phyloP scores from a whole-genome alignment of 2,113 vertebrate genomes.

The Lates calcarifer region DNA sequence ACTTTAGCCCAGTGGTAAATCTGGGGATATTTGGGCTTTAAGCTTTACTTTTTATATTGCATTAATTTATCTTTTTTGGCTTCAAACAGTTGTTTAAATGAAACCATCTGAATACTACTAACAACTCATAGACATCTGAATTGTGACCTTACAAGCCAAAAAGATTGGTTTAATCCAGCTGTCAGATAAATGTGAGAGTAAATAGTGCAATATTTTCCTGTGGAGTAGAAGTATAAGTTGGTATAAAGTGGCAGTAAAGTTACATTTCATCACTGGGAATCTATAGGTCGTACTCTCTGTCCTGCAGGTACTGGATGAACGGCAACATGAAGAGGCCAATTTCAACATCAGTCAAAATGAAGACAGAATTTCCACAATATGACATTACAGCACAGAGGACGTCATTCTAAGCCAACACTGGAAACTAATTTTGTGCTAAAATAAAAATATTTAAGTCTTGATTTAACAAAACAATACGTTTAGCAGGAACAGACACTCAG shows the following conservation, averaged over 20 bases:
- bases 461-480: constrained; percentile 52
- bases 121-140: neutral
- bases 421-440: constrained; percentile 13
- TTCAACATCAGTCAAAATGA: constrained; percentile 49
- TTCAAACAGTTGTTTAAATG: too few species aligned
- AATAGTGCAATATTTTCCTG: neutral
- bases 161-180: neutral
- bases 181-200: neutral
- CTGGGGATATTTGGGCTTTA: too few species aligned
- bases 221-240: neutral
- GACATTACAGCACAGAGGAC: constrained; percentile 10
- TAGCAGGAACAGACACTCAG: constrained; percentile 10
- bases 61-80: too few species aligned
- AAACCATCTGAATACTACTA: neutral
- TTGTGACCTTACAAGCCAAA: neutral
- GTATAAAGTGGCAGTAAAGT: neutral
- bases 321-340: constrained; percentile 15
- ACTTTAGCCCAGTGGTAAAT: too few species aligned
- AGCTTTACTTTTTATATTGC: too few species aligned
- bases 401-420: constrained; percentile 13
- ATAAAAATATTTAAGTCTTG: constrained; percentile 36
- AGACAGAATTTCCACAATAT: constrained; percentile 41
- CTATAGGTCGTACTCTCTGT: neutral
- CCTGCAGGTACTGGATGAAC: constrained; percentile 21
- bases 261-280: neutral